Evolutionary conservation across 1,140 invertebrate genomes (phyloP).

Genomic region (Brachionus calyciflorus): DNA sequence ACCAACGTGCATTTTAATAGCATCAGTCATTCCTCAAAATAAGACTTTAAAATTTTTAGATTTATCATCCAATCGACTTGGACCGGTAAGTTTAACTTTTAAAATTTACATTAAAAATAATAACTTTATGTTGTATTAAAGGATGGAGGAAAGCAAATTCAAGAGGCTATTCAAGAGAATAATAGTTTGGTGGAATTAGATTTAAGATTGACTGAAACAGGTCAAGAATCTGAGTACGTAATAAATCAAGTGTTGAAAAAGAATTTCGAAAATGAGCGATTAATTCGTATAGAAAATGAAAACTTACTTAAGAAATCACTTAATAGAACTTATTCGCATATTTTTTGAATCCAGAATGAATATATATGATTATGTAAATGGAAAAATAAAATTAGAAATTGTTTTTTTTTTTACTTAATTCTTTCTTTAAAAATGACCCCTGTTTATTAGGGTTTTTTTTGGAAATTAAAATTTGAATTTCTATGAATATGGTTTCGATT

Average conservation of each 20-base stretch:
- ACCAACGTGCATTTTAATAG: slow-evolving; percentile 56
- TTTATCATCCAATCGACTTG: slow-evolving; percentile 58
- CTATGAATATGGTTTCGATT: too few species aligned
- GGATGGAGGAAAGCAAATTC: slow-evolving; percentile 60
- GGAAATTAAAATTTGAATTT: too few species aligned
- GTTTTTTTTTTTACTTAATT: too few species aligned
- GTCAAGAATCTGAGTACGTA: slow-evolving; percentile 59
- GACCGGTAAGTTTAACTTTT: slow-evolving; percentile 53
- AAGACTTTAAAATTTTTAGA: slow-evolving; percentile 53
- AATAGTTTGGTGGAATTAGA: slow-evolving; percentile 57
- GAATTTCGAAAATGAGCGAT: slow-evolving; percentile 56
- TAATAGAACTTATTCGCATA: slow-evolving; percentile 43
- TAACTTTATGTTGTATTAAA: slow-evolving; percentile 49
- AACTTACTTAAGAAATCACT: slow-evolving; percentile 3
- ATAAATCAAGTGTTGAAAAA: slow-evolving; percentile 58
- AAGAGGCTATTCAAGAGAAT: slow-evolving; percentile 60
- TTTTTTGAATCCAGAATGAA: too few species aligned
- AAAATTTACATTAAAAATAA: background rate
- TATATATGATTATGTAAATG: slow-evolving; percentile 7
- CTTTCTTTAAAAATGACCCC: too few species aligned
- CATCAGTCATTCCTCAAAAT: slow-evolving; percentile 57
- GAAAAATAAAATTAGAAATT: background rate
- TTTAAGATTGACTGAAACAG: slow-evolving; percentile 59
- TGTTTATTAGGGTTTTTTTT: too few species aligned
- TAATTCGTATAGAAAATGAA: slow-evolving; percentile 11